Base-by-base conservation (phyloP, 2,797 vertebrate genomes). In the Sebastes oblongus region DNA sequence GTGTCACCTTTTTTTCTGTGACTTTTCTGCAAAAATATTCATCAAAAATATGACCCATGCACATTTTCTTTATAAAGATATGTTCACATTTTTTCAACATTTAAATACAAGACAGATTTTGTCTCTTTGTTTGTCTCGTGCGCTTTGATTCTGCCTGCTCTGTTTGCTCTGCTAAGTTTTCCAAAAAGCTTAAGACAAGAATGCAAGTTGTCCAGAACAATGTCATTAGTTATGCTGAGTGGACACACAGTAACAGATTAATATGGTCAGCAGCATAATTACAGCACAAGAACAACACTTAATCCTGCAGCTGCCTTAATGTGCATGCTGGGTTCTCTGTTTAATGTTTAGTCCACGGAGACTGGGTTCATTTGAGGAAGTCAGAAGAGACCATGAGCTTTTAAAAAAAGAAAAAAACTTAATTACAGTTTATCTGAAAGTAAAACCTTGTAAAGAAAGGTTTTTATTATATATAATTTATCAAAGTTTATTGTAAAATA, bases 161-260 rank as follows among this genome's bases (percentile, higher is more conserved):
- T 27, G 42, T 84, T 82, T 79, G 74, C 69, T 80, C 67, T 78
- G 59, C 75, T 79, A 61, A 81, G 73, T 64, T 85, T 80, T 80
- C 52, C 72, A 50, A 70, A 89, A 82, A 75, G 77, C 80, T 85
- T 78, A 79, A 81, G 79, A 87, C 59, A 61, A 75, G 75, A 79
- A 83, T 66, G 78, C 88, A 88, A 81, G 78, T 86, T 91, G 75
- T 86, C 83, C 83, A 80, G 85, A 86, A 86, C 81, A 87, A 78
- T 82, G 82, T 83, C 84, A 88, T 92, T 89, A 91, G 88, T 84
- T 86, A 87, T 90, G 88, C 88, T 92, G 86, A 90, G 74, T 90
- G 87, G 89, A 89, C 79, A 60, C 88, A 86, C 58, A 88, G 72
- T 78, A 75, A 89, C 78, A 89, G 80, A 90, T 92, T 90, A 91